Conservation (phyloP, 2,888 invertebrate species). For the Hypomecis punctinalis region DNA sequence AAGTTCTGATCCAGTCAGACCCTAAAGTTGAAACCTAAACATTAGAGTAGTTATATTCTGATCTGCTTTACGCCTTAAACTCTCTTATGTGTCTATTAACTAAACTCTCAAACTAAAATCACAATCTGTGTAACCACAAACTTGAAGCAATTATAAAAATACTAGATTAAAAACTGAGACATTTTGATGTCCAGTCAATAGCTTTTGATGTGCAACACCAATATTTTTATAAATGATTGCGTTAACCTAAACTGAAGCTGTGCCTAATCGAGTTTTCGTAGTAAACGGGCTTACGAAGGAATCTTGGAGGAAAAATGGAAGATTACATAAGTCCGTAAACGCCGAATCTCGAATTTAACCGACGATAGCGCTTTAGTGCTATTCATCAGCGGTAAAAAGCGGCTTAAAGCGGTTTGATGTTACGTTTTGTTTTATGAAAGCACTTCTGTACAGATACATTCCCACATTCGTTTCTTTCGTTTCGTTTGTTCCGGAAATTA, state of each 20-base stretch:
- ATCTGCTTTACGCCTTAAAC: no score
- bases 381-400: constrained; percentile 32
- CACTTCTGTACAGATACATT: neutral
- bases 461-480: neutral
- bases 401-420: constrained; percentile 26
- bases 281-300: constrained; percentile 23
- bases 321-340: constrained; percentile 33
- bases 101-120: no score
- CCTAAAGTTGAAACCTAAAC: no score
- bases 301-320: constrained; percentile 27
- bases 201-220: neutral
- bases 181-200: neutral
- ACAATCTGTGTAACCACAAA: no score
- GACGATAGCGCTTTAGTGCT: constrained; percentile 26
- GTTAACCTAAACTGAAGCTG: constrained; percentile 22
- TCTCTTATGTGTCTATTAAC: no score
- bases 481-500: constrained; percentile 2
- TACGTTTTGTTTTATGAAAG: constrained; percentile 17
- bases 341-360: constrained; percentile 22
- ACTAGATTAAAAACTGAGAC: no score
- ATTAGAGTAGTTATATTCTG: no score
- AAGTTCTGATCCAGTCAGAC: no score
- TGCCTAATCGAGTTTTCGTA: constrained; percentile 31
- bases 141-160: no score
- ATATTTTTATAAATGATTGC: constrained; percentile 23